Base-by-base conservation (phyloP, 2,888 invertebrate species). In the Endomychus coccineus region DNA sequence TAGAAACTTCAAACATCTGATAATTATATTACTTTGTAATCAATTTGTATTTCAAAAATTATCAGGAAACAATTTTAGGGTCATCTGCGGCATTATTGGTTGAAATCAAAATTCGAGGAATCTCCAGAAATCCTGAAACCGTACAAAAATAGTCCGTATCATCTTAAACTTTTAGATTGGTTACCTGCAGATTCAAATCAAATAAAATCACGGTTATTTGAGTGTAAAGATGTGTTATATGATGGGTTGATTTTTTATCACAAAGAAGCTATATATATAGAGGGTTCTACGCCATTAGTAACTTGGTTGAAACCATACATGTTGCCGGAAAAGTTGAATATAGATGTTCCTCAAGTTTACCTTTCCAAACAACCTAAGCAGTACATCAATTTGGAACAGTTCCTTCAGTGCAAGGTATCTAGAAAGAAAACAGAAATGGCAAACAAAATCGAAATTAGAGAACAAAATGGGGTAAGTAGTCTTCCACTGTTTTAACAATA, bases 201-300 rank as follows among this genome's bases (percentile, higher is more conserved):
- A 2, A 37, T 37, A 17, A 25, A 17, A 6, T 31, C 25, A 15
- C 19, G 21, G 12, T 11, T 37, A 4, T 31, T 16, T 23, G 28
- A 31, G 6, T 31, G 31, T 22, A 24, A 32, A 13, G 41, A 41
- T 5, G 70, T 79, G 0, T 47, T 62, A 30, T 61, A 92, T 34
- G 96, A 96, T 64, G 97, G 97, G 0, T 61, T 94, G 21, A 67
- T 96, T 34, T 96, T 97, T 67, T 97, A 86, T 64, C 92, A 96
- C 64, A 83, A 82, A 51, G 71, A 78, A 42, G 78, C 81, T 0
- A 78, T 80, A 49, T 97, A 97, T 45, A 45, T 43, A n/a, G 45
- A 46, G 30, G 90, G 89, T 2, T 66, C 73, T 30, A 89, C 91
- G 0, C 94, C 96, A 0, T 66, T 97, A 5, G 90, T 95, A 1